phyloP scores from a whole-genome alignment of 2,888 invertebrate genomes.

The Hylaea fasciaria region DNA sequence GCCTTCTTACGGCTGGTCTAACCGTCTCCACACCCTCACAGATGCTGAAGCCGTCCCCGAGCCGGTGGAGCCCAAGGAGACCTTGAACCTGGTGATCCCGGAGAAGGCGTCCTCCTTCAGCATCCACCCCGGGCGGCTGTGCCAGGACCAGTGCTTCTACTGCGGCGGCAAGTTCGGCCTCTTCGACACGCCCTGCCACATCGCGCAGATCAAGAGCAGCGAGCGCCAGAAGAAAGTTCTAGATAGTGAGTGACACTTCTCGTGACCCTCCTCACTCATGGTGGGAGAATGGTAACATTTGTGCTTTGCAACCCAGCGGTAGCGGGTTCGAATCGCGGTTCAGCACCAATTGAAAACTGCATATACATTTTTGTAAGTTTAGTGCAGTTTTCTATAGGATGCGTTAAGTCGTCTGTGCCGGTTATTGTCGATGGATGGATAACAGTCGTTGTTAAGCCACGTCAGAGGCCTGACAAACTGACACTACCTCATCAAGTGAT shows the following conservation, averaged over 20 bases:
- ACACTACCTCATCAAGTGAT: no score
- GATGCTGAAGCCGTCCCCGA: conserved; percentile 71
- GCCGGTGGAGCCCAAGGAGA: conserved; percentile 76
- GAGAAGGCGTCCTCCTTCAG: conserved; percentile 95
- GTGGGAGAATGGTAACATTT: no score
- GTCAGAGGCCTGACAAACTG: no score
- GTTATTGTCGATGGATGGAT: no score
- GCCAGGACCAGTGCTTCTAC: conserved; percentile 94
- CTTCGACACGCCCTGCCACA: conserved; percentile 94
- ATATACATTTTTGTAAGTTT: no score
- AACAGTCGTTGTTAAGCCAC: no score
- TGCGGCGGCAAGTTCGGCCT: conserved; percentile 95
- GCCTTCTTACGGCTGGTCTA: no score
- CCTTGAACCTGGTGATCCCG: conserved; percentile 90
- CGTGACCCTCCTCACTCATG: neutral
- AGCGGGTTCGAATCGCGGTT: no score
- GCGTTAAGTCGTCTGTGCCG: no score
- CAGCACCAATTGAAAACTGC: no score
- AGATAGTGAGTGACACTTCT: conserved; percentile 85
- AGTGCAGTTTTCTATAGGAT: no score
- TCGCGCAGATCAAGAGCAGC: conserved; percentile 92
- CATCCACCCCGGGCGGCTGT: conserved; percentile 92
- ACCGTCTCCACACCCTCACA: conserved; percentile 37
- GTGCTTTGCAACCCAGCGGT: no score
- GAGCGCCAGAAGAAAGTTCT: conserved; percentile 93